phyloP scores from a whole-genome alignment of 2,888 invertebrate genomes.

The Aethes cnicana region DNA sequence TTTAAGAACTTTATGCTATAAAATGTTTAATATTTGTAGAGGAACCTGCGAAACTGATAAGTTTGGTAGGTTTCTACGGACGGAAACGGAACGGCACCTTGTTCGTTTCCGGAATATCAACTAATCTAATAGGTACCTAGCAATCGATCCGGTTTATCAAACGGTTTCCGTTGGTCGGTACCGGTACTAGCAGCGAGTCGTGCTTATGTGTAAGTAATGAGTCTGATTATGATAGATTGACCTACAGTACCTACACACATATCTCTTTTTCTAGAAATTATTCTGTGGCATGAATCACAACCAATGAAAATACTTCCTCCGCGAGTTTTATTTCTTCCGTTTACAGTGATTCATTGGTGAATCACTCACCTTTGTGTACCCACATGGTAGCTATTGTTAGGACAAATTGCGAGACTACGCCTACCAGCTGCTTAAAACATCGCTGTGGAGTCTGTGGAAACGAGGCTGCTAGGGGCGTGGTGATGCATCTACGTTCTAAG shows the following conservation, averaged over 20 bases:
- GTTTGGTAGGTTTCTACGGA: too few species aligned
- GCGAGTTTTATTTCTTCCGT: constrained; percentile 20
- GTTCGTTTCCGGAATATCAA: constrained; percentile 49
- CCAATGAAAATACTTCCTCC: constrained; percentile 23
- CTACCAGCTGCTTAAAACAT: constrained; percentile 6
- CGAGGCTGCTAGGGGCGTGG: neutral
- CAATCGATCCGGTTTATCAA: constrained; percentile 46
- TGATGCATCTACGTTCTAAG: too few species aligned
- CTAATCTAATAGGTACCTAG: constrained; percentile 33
- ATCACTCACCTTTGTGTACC: constrained; percentile 20
- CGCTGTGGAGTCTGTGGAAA: neutral
- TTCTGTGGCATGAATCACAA: constrained; percentile 16
- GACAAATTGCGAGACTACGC: constrained; percentile 8
- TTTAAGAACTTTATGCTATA: too few species aligned
- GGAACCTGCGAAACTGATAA: too few species aligned
- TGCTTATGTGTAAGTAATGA: neutral
- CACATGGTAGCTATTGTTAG: constrained; percentile 3
- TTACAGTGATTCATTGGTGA: constrained; percentile 24
- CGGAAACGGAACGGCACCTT: constrained; percentile 31
- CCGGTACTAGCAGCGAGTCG: neutral
- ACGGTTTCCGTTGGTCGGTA: constrained; percentile 20
- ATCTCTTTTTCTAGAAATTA: constrained; percentile 14
- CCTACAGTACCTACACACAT: too few species aligned
- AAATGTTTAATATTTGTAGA: too few species aligned
- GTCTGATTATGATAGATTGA: too few species aligned